phyloP scores from a whole-genome alignment of 2,888 invertebrate species.

The Noctua janthe region DNA sequence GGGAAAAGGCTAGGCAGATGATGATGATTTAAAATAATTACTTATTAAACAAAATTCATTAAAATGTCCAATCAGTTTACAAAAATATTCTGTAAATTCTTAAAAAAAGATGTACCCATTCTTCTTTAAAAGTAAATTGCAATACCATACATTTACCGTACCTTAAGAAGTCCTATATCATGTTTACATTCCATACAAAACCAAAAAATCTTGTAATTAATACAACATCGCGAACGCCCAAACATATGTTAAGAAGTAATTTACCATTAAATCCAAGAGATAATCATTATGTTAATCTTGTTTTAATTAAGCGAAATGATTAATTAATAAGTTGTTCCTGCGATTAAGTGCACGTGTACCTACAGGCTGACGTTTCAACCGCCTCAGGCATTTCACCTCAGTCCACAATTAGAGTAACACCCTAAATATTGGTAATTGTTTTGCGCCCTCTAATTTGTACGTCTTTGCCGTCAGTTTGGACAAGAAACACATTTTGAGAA shows the following conservation, averaged over 20 bases:
- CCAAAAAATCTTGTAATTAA: constrained; percentile 56
- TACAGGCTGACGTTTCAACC: constrained; percentile 56
- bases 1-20: no score
- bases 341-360: constrained; percentile 62
- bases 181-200: constrained; percentile 37
- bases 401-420: constrained; percentile 77
- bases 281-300: constrained; percentile 63
- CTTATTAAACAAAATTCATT: not conserved
- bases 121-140: constrained; percentile 10
- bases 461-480: constrained; percentile 57
- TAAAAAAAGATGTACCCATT: not conserved
- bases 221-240: constrained; percentile 51
- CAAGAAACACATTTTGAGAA: constrained; percentile 71
- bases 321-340: constrained; percentile 66
- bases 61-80: not conserved
- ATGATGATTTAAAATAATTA: no score
- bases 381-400: constrained; percentile 67
- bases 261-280: constrained; percentile 54
- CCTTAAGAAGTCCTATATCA: constrained; percentile 17
- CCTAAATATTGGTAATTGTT: constrained; percentile 80
- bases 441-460: constrained; percentile 78
- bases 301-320: constrained; percentile 66
- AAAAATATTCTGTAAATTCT: constrained; percentile 10
- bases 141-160: constrained; percentile 23
- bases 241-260: constrained; percentile 58